Evolutionary conservation across 2,888 invertebrate species (phyloP).

Genomic region (Dolomedes plantarius): DNA sequence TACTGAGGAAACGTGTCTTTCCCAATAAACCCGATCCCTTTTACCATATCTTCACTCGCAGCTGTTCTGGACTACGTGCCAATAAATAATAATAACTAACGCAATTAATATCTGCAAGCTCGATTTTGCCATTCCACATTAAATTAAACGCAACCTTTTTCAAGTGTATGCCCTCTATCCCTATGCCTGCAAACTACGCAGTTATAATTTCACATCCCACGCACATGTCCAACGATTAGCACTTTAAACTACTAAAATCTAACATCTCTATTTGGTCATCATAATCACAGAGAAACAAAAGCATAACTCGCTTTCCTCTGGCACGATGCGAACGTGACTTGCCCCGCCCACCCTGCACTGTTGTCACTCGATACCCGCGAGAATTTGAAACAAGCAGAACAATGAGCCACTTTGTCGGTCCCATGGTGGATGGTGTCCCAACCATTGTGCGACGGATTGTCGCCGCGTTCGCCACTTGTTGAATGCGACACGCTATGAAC

Average conservation of each 20-base stretch:
- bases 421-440: neutral
- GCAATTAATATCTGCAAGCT: no score
- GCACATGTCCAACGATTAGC: no score
- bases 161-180: no score
- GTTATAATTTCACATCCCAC: no score
- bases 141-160: no score
- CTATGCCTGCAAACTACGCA: no score
- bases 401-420: neutral
- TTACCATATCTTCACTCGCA: no score
- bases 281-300: neutral
- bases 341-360: neutral
- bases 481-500: neutral
- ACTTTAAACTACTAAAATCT: neutral
- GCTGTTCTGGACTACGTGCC: no score
- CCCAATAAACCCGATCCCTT: no score
- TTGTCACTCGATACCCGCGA: conserved; percentile 54
- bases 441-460: neutral
- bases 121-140: no score
- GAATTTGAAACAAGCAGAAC: conserved; percentile 12
- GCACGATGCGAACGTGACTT: neutral
- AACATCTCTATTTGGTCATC: neutral
- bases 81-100: no score
- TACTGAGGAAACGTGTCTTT: no score
- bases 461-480: neutral
- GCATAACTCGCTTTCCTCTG: neutral